These are phyloP conservation scores for Saturnia pavonia DNA, from an alignment of 2,888 invertebrate genomes.

Conservation along the genomic window DNA sequence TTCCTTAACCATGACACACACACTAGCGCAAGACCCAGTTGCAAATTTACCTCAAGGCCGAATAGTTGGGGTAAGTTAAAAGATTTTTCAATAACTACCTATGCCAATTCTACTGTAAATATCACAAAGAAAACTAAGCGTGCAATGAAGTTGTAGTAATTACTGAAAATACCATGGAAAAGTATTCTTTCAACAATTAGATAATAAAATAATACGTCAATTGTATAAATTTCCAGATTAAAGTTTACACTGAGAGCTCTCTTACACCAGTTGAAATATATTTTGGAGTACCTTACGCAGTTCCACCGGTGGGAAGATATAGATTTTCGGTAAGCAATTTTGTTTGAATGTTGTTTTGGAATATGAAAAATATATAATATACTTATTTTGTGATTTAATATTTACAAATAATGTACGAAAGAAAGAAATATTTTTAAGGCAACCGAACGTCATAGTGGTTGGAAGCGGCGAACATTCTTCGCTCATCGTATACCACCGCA, in stretches of 20 bases:
- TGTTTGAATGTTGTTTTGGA: background rate
- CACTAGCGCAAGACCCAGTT: constrained; percentile 72
- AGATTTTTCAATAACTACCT: background rate
- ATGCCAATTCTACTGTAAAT: background rate
- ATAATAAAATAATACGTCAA: background rate
- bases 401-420: background rate
- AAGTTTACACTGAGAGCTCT: constrained; percentile 84
- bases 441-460: constrained; percentile 86
- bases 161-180: background rate
- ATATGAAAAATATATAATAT: background rate
- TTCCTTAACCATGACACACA: constrained; percentile 29
- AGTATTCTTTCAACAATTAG: background rate
- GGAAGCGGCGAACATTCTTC: constrained; percentile 85
- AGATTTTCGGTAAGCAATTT: constrained; percentile 85
- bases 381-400: background rate
- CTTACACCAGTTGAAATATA: constrained; percentile 85
- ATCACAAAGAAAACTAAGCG: background rate
- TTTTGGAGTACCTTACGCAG: constrained; percentile 91
- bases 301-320: constrained; percentile 86
- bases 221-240: constrained; percentile 75
- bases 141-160: background rate
- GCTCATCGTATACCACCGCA: constrained; percentile 87
- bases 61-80: constrained; percentile 80
- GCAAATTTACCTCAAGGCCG: constrained; percentile 81
- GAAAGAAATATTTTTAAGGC: constrained; percentile 70